Base-by-base conservation (phyloP, 2,888 invertebrate species). In the Merodon equestris region DNA sequence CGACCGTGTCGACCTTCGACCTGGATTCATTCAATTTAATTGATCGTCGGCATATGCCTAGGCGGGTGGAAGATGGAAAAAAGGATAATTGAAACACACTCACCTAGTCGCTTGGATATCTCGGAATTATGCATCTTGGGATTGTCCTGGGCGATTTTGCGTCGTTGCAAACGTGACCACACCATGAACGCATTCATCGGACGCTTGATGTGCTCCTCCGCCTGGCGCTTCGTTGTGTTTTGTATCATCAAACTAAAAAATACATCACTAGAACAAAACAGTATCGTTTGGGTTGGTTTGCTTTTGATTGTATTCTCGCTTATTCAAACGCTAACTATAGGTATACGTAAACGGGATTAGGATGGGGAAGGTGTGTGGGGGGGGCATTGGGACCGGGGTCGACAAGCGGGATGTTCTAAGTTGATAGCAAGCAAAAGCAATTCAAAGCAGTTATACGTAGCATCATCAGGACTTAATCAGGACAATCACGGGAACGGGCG, bases 121-220 rank as follows among this genome's bases (percentile, higher is more conserved):
- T 98, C 98, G 0, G 97, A 97, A 88, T 98, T 98, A 90, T 98
- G 98, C 98, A 98, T 98, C 91, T 98, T 98, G 0, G 98, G 98
- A 89, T 98, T 98, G 85, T 98, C 98, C 89, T 97, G 97, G 0
- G 98, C 97, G 85, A 98, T 98, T 90, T 97, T 97, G 85, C 97
- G 90, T 83, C 98, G 90, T 88, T 97, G 97, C 61, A 96, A 91
- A 75, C 98, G 90, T 10, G 97, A 97, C 97, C 98, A 98, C 54
- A 98, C 98, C 98, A 98, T 98, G 90, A 98, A 98, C 0, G 98
- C 98, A 89, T 98, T 98, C 98, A 98, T 98, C 38, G 98, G 98
- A 82, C 98, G 91, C 89, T 98, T 98, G 84, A 98, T 97, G 90
- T 97, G 96, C 85, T 96, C 95, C 84, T 94, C 94, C 82, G 93